Percentiles rank a stretch among this genome's conserved stretches.
These are phyloP conservation scores for Colistium nudipinnis DNA, from an alignment of 2,113 vertebrate genomes.

Conservation along the genomic window DNA sequence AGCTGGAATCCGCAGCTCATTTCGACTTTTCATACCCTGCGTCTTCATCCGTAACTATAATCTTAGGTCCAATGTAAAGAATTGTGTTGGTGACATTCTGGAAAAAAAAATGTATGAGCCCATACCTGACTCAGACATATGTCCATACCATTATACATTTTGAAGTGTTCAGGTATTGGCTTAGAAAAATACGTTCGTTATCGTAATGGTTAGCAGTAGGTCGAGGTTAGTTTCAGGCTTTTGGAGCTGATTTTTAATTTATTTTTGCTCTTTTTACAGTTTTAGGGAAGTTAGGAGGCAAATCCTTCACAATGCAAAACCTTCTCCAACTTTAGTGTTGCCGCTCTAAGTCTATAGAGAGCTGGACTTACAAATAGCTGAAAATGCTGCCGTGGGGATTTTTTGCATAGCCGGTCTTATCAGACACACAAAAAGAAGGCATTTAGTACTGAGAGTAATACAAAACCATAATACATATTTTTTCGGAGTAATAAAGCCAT, in stretches of 20 bases:
- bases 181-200: neutral
- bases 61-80: neutral
- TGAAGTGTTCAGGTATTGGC: too few species aligned
- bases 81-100: too few species aligned
- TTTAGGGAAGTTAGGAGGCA: constrained; percentile 21
- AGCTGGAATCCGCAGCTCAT: neutral
- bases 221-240: neutral
- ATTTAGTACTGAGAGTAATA: constrained; percentile 31
- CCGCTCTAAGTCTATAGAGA: constrained; percentile 8
- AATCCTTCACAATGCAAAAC: constrained; percentile 17
- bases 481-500: constrained; percentile 54
- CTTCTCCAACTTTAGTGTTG: constrained; percentile 2
- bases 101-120: too few species aligned
- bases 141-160: too few species aligned
- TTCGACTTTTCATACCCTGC: too few species aligned
- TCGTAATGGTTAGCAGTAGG: neutral
- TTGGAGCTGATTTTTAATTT: too few species aligned
- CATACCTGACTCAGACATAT: too few species aligned
- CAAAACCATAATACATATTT: constrained; percentile 50
- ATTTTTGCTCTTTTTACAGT: constrained; percentile 7
- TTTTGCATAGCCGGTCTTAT: constrained; percentile 47
- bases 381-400: constrained; percentile 36
- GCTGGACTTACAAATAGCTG: constrained; percentile 23
- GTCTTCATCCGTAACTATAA: too few species aligned
- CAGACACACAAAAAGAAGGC: constrained; percentile 42